Percentiles rank a stretch among this genome's conserved stretches.
These are phyloP conservation scores for Cerceris rybyensis DNA, from an alignment of 2,888 invertebrate species.

Conservation along the genomic window DNA sequence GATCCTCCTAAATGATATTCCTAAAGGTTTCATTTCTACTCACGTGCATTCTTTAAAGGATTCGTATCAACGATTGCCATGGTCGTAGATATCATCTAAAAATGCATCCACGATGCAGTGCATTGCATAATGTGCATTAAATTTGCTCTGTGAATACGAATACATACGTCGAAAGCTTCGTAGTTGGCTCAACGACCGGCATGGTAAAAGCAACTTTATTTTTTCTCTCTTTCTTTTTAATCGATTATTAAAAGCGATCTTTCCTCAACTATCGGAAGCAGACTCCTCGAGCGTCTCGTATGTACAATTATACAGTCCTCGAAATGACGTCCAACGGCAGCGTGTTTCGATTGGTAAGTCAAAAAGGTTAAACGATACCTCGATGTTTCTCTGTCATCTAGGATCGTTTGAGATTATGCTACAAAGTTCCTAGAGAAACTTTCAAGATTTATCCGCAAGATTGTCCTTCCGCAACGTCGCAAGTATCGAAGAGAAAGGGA, in stretches of 20 bases:
- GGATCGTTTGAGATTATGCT: too few species aligned
- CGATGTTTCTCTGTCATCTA: too few species aligned
- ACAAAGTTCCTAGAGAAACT: too few species aligned
- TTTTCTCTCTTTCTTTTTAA: neutral
- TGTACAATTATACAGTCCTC: neutral
- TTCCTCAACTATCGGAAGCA: constrained; percentile 5
- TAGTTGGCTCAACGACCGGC: constrained; percentile 18
- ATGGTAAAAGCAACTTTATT: constrained; percentile 10
- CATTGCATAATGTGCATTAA: constrained; percentile 24
- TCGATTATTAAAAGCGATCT: neutral
- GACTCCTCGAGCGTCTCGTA: constrained; percentile 1
- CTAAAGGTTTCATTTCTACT: too few species aligned
- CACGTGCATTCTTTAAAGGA: too few species aligned
- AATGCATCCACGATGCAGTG: constrained; percentile 28
- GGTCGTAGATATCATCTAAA: neutral
- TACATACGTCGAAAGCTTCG: constrained; percentile 40
- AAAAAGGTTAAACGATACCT: too few species aligned
- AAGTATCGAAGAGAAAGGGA: neutral
- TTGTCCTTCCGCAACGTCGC: too few species aligned
- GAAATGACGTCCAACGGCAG: neutral
- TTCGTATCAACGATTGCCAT: too few species aligned
- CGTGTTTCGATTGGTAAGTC: neutral
- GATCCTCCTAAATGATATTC: too few species aligned
- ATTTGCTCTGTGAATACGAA: constrained; percentile 13
- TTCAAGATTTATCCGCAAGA: too few species aligned